Evolutionary conservation across 2,113 vertebrate genomes (phyloP).

Genomic region (Lophotis ruficrista): DNA sequence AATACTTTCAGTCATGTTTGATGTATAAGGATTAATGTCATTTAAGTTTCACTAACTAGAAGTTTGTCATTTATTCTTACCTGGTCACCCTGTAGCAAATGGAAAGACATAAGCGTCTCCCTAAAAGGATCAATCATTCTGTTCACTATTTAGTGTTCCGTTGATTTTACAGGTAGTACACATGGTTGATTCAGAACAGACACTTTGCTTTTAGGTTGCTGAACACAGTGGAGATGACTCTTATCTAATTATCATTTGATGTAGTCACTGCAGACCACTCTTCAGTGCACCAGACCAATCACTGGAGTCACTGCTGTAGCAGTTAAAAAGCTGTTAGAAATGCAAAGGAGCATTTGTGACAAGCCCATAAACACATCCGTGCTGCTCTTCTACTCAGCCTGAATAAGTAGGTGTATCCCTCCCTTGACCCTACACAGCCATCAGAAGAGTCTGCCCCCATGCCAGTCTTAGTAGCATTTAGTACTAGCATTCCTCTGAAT

Average conservation of each 20-base stretch:
- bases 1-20: not conserved
- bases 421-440: rapidly evolving
- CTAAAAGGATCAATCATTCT: not conserved
- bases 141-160: not conserved
- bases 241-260: not conserved
- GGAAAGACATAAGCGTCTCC: rapidly evolving
- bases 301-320: not conserved
- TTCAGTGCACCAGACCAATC: not conserved
- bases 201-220: not conserved
- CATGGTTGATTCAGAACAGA: not conserved
- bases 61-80: not conserved
- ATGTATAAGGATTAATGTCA: not conserved
- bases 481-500: not conserved
- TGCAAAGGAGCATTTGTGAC: not conserved
- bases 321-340: not conserved
- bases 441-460: not conserved
- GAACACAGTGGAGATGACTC: not conserved
- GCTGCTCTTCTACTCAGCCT: too few relatives aligned
- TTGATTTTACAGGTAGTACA: not conserved
- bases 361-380: not conserved
- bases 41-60: not conserved
- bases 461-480: not conserved
- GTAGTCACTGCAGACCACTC: not conserved
- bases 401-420: not conserved
- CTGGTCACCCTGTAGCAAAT: not conserved